phyloP scores from a whole-genome alignment of 2,888 invertebrate genomes.

The Mesorhabditis sp. region DNA sequence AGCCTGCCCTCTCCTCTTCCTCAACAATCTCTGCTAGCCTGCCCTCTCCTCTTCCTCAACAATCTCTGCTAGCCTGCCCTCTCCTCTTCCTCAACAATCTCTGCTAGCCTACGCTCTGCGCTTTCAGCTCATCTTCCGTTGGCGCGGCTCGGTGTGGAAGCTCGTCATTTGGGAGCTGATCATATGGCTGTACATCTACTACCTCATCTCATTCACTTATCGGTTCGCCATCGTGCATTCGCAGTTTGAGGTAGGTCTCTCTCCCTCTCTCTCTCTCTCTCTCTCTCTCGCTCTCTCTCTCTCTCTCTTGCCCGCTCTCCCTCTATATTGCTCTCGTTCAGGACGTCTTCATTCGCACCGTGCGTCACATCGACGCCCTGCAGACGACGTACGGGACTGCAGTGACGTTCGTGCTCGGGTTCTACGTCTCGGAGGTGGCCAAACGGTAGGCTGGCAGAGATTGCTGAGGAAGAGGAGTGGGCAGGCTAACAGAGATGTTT shows the following conservation, averaged over 20 bases:
- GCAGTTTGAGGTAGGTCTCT: not conserved
- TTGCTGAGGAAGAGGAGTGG: too few relatives aligned
- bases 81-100: too few relatives aligned
- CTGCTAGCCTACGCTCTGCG: too few relatives aligned
- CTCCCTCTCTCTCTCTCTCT: too few relatives aligned
- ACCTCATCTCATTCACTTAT: slow-evolving; percentile 15
- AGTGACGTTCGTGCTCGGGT: slow-evolving; percentile 12
- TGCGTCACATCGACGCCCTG: not conserved
- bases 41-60: too few relatives aligned
- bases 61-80: too few relatives aligned
- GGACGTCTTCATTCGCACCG: not conserved
- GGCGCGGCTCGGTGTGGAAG: slow-evolving; percentile 46
- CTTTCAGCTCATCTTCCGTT: slow-evolving; percentile 29
- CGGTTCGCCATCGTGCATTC: not conserved
- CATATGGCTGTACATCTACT: slow-evolving; percentile 33
- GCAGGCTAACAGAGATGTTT: slow-evolving; percentile 9
- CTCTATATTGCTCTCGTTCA: not conserved
- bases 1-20: too few relatives aligned
- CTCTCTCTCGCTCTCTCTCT: too few relatives aligned
- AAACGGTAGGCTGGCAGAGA: not conserved
- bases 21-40: too few relatives aligned
- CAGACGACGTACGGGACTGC: not conserved
- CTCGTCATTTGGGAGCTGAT: slow-evolving; percentile 30
- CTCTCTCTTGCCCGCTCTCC: not conserved
- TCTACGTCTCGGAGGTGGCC: slow-evolving; percentile 40